phyloP scores from a whole-genome alignment of 2,113 vertebrate genomes.

The Ardeotis arabs region DNA sequence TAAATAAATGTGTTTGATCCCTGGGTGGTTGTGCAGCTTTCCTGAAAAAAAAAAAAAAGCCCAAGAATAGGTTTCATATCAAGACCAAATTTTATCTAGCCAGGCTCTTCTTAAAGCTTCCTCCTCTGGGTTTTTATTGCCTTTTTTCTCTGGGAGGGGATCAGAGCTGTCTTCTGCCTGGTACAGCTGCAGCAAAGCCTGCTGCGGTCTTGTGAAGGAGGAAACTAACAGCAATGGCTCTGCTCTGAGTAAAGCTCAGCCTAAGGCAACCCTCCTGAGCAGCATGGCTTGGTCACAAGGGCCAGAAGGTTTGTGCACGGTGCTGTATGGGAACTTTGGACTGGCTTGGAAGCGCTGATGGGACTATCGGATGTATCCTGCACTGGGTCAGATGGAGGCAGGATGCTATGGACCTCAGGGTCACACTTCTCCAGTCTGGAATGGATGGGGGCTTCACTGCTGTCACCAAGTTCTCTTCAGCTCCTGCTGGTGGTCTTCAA shows the following conservation, averaged over 20 bases:
- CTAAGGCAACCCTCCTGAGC: background rate
- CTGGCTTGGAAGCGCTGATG: background rate
- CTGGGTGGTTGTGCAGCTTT: background rate
- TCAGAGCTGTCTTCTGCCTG: background rate
- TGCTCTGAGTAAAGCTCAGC: background rate
- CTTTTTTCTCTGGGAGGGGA: background rate
- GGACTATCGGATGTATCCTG: fast-evolving
- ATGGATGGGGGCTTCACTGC: fast-evolving
- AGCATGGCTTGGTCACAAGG: fast-evolving
- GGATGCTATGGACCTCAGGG: background rate
- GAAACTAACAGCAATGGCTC: fast-evolving
- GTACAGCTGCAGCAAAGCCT: background rate
- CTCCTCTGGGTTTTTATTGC: background rate
- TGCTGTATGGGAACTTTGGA: fast-evolving
- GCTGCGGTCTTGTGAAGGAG: fast-evolving
- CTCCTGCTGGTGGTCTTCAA: background rate
- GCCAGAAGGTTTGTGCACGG: fast-evolving
- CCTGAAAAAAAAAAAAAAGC: background rate
- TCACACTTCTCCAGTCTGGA: fast-evolving
- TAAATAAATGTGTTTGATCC: slow-evolving; percentile 30
- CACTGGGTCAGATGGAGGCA: fast-evolving
- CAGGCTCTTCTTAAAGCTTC: background rate
- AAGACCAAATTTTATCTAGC: fast-evolving
- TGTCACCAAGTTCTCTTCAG: fast-evolving
- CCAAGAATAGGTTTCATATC: background rate